Evolutionary conservation across 2,888 invertebrate genomes (phyloP).

Genomic region (Ashinkailepas kermadecensis): DNA sequence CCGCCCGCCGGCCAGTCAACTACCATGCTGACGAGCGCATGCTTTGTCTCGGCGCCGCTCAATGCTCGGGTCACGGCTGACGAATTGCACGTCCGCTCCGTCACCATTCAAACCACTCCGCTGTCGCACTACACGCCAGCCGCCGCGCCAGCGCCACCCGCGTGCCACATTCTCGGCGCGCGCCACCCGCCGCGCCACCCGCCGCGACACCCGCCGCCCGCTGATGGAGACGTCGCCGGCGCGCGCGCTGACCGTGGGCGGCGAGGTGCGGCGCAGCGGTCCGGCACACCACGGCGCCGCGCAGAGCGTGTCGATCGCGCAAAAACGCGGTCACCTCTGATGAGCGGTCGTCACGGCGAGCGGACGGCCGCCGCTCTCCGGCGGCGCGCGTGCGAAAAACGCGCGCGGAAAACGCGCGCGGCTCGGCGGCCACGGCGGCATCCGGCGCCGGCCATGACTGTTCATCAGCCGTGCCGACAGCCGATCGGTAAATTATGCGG

Average conservation of each 20-base stretch:
- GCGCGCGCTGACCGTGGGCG: neutral
- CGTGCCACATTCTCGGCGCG: neutral
- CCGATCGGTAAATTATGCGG: neutral
- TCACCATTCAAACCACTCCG: neutral
- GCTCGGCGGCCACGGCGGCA: neutral
- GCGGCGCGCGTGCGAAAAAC: neutral
- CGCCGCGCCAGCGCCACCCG: neutral
- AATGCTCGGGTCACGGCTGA: neutral
- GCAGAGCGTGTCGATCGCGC: neutral
- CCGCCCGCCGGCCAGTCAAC: neutral
- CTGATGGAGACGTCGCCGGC: slow-evolving; percentile 11
- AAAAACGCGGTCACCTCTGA: neutral
- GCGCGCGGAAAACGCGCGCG: neutral
- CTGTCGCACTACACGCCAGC: neutral
- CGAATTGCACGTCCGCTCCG: neutral
- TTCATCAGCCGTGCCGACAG: neutral
- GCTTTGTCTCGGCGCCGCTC: neutral
- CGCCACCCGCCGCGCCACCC: neutral
- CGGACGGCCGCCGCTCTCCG: neutral
- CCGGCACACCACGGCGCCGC: neutral
- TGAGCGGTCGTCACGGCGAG: neutral
- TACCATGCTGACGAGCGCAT: neutral
- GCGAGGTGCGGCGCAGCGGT: neutral
- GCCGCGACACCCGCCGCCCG: neutral
- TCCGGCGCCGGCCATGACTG: neutral